These are phyloP conservation scores for Myanophis thanlyinensis DNA, from an alignment of 2,113 vertebrate species.

Conservation along the genomic window DNA sequence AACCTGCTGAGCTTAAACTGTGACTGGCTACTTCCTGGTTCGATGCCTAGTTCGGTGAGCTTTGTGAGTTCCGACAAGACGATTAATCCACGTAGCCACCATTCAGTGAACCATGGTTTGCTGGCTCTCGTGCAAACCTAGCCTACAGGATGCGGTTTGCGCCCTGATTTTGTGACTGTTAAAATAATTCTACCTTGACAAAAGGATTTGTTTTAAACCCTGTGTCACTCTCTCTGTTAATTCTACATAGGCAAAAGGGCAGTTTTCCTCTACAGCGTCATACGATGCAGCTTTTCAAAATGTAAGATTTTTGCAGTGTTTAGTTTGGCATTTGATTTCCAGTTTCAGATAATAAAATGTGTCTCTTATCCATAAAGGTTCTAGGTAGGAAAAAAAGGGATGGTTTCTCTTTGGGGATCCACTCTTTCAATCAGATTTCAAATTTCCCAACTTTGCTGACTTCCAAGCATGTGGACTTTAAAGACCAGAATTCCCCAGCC, in stretches of 20 bases:
- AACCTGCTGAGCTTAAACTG: neutral
- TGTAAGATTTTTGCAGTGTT: neutral
- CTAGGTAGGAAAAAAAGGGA: neutral
- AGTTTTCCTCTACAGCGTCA: neutral
- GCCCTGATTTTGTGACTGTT: neutral
- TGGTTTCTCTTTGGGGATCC: neutral
- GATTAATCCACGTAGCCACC: neutral
- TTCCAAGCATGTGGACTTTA: neutral
- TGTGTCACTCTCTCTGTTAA: neutral
- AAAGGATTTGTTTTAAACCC: neutral
- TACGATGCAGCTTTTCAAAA: neutral
- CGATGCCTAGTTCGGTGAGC: neutral
- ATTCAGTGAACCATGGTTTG: neutral
- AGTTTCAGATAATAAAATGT: neutral
- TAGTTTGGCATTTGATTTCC: neutral
- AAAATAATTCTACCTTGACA: neutral
- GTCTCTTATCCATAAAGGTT: neutral
- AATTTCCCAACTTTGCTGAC: neutral
- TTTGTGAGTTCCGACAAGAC: neutral
- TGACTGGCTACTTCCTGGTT: neutral
- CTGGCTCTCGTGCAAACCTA: neutral
- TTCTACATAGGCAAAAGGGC: neutral
- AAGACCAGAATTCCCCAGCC: neutral
- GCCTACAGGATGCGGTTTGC: neutral
- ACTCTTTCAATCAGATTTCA: neutral